phyloP scores from a whole-genome alignment of 2,888 invertebrate species.

The Formica aserva region DNA sequence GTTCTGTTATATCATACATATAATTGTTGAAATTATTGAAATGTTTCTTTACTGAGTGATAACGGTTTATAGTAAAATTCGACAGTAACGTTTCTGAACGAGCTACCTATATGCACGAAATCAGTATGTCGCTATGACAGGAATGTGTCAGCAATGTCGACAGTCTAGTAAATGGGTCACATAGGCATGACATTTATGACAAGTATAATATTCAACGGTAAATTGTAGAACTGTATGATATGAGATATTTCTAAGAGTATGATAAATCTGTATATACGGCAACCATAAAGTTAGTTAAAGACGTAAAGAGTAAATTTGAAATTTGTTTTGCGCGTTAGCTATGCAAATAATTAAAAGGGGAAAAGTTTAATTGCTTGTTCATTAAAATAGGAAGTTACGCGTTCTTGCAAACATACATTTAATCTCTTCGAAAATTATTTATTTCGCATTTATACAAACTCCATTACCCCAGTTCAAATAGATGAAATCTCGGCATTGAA shows the following conservation, averaged over 20 bases:
- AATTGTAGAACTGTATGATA: neutral
- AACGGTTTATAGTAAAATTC: neutral
- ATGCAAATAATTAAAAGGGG: neutral
- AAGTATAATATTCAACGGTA: neutral
- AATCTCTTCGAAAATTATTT: neutral
- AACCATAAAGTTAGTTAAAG: neutral
- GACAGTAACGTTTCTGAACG: neutral
- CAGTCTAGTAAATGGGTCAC: constrained; percentile 6
- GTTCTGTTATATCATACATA: neutral
- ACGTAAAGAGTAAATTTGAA: neutral
- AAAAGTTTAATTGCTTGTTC: neutral
- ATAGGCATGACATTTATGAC: neutral
- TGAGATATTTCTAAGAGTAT: neutral
- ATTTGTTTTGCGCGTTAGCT: neutral
- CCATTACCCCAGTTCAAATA: neutral
- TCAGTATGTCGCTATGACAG: neutral
- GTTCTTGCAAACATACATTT: neutral
- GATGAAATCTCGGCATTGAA: constrained; percentile 1
- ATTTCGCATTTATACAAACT: neutral
- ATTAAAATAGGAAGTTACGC: constrained; percentile 9
- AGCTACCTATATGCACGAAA: neutral
- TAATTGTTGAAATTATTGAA: neutral
- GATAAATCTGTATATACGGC: neutral
- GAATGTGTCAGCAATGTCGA: constrained; percentile 17
- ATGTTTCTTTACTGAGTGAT: too few relatives aligned